phyloP scores from a whole-genome alignment of 1,140 invertebrate genomes.

The Babylonia areolata region DNA sequence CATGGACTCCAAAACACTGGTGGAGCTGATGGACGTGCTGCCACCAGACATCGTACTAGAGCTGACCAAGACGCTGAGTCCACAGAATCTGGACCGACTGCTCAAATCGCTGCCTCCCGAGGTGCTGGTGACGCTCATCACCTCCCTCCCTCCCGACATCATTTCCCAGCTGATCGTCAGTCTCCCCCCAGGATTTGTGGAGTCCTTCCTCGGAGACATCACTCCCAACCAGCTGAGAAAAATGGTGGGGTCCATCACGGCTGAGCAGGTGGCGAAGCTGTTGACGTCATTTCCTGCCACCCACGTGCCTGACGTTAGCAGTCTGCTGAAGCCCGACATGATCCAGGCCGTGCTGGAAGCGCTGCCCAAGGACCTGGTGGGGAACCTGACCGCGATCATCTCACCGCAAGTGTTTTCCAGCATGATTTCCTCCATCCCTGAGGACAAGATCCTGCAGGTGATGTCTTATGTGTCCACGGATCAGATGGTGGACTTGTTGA shows the following conservation, averaged over 20 bases:
- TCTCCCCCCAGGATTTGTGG: conserved; percentile 22
- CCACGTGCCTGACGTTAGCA: not conserved
- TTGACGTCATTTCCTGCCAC: conserved; percentile 14
- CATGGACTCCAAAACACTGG: conserved; percentile 22
- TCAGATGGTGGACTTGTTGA: conserved; percentile 8
- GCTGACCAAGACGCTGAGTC: conserved; percentile 28
- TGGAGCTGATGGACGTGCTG: conserved; percentile 17
- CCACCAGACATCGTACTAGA: conserved; percentile 34
- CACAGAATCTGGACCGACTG: conserved; percentile 13
- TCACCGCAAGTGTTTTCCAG: not conserved
- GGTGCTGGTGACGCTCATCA: conserved; percentile 23
- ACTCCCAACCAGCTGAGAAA: not conserved
- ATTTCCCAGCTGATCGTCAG: conserved; percentile 7
- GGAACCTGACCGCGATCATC: conserved; percentile 10
- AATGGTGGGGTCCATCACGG: conserved; percentile 18
- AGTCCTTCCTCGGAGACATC: conserved; percentile 10
- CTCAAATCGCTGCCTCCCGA: conserved; percentile 22
- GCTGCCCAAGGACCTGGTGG: conserved; percentile 10
- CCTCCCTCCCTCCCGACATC: conserved; percentile 13
- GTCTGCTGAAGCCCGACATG: conserved; percentile 11
- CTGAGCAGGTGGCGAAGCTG: conserved; percentile 35
- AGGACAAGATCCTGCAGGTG: not conserved
- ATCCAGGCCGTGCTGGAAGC: not conserved
- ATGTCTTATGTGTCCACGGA: not conserved
- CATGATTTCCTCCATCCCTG: not conserved